Conservation (phyloP, 1,140 invertebrate species). For the Batillaria attramentaria region DNA sequence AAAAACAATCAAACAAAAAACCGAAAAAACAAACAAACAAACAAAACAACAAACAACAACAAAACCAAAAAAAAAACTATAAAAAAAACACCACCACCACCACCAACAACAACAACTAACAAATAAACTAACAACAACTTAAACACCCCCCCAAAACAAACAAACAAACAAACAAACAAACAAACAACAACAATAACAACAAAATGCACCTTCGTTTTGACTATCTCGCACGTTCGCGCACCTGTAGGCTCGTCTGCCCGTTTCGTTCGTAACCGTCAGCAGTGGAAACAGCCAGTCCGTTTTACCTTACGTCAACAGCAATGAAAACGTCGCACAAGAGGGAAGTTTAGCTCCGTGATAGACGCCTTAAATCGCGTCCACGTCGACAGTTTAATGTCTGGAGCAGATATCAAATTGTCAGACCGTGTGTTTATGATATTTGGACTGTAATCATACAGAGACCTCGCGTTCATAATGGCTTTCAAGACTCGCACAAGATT, state of each 20-base stretch:
- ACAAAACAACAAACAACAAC: too few species aligned
- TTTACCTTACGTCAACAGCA: neutral
- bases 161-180: neutral
- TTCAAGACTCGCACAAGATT: neutral
- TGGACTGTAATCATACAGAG: conserved; percentile 5
- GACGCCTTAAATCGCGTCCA: neutral
- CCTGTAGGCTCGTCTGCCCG: too few species aligned
- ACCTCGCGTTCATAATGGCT: neutral
- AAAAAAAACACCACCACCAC: too few species aligned
- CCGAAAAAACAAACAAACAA: too few species aligned
- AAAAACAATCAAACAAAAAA: too few species aligned
- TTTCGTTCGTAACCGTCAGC: too few species aligned
- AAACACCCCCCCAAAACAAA: too few species aligned
- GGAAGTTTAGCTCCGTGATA: neutral
- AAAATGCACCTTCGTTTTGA: neutral
- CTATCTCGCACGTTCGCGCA: neutral
- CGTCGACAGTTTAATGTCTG: neutral
- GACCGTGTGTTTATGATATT: neutral
- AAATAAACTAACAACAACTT: too few species aligned
- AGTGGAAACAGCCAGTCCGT: neutral
- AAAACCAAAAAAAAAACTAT: too few species aligned
- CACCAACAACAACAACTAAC: too few species aligned
- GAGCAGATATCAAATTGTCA: neutral
- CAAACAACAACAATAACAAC: neutral
- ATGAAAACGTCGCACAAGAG: neutral